Percentiles rank a stretch among this genome's conserved stretches.
Evolutionary conservation across 2,888 invertebrate species (phyloP).

Genomic region (Emmelina monodactyla): DNA sequence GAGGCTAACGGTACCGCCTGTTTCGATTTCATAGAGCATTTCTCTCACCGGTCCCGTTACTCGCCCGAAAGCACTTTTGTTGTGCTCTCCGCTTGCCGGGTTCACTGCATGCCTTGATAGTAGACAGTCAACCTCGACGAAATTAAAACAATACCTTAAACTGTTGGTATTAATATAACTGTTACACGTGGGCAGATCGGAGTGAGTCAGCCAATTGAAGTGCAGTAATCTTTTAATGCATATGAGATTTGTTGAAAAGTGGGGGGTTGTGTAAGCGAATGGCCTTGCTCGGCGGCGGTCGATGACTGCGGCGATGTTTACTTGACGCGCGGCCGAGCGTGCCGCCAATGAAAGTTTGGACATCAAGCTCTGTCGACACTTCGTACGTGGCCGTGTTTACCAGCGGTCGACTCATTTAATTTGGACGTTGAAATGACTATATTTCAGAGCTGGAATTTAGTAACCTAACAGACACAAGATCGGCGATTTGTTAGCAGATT

Average conservation of each 20-base stretch:
- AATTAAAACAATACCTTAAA: conserved; percentile 23
- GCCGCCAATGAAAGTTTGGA: conserved; percentile 41
- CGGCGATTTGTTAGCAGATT: too few species aligned
- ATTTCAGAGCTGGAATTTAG: too few species aligned
- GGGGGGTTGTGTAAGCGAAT: conserved; percentile 50
- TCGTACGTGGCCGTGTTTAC: too few species aligned
- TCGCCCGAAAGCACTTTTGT: conserved; percentile 63
- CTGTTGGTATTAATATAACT: too few species aligned
- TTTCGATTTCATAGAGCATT: conserved; percentile 69
- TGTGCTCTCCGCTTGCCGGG: conserved; percentile 45
- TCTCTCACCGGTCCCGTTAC: conserved; percentile 61
- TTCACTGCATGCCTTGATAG: conserved; percentile 46
- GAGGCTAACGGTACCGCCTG: conserved; percentile 59
- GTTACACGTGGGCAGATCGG: too few species aligned
- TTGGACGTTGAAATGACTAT: too few species aligned
- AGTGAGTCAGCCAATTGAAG: too few species aligned
- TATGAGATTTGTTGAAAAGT: conserved; percentile 13
- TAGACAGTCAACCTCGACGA: conserved; percentile 42
- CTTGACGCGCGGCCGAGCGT: conserved; percentile 35
- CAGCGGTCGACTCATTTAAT: too few species aligned
- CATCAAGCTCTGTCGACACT: too few species aligned
- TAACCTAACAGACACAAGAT: too few species aligned
- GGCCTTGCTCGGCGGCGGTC: conserved; percentile 51
- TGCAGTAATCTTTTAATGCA: not conserved
- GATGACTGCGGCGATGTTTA: conserved; percentile 54